These are phyloP conservation scores for Pantelozetes paolii DNA, from an alignment of 2,888 invertebrate genomes.

Conservation along the genomic window DNA sequence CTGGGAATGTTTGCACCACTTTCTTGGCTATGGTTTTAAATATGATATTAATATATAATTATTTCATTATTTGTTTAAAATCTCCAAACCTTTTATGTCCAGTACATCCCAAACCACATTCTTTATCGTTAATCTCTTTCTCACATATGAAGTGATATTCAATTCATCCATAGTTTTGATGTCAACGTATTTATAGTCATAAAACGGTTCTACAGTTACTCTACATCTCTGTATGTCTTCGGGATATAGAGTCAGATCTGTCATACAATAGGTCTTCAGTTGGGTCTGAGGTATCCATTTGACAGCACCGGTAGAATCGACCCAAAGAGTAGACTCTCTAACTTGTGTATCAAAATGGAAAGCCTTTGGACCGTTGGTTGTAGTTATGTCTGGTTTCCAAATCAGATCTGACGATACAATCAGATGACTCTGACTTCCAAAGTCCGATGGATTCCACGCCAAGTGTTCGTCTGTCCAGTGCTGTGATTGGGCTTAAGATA, in stretches of 20 bases:
- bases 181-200: constrained; percentile 23
- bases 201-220: not conserved
- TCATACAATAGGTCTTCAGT: not conserved
- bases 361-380: not conserved
- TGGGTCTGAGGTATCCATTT: not conserved
- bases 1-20: not conserved
- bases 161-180: not conserved
- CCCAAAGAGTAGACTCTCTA: not conserved
- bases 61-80: no score
- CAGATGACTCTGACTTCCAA: not conserved
- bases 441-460: not conserved
- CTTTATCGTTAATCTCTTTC: no score
- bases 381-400: not conserved
- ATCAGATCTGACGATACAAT: not conserved
- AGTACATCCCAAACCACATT: not conserved
- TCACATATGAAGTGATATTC: no score
- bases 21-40: no score
- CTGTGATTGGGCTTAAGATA: not conserved
- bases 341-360: not conserved
- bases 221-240: not conserved
- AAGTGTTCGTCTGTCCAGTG: not conserved
- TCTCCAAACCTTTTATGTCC: not conserved
- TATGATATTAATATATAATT: no score
- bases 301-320: not conserved
- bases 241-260: not conserved